These are phyloP conservation scores for Macaria liturata DNA, from an alignment of 2,888 invertebrate species.

Conservation along the genomic window DNA sequence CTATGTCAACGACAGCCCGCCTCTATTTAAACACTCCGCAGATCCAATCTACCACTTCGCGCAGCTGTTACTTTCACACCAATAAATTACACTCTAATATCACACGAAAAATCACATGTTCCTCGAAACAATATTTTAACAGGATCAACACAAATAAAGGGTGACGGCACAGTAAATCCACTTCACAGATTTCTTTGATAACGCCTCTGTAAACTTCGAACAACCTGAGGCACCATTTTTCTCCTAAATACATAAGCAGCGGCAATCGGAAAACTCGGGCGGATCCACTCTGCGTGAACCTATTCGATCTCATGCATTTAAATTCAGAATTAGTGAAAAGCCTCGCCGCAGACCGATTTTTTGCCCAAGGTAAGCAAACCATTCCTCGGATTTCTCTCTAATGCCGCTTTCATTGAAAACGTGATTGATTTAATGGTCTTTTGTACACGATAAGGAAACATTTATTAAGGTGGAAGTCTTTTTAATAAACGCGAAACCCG, in stretches of 20 bases:
- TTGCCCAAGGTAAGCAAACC: conserved; percentile 66
- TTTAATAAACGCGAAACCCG: conserved; percentile 35
- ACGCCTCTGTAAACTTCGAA: conserved; percentile 59
- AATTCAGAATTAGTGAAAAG: conserved; percentile 81
- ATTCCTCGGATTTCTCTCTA: conserved; percentile 57
- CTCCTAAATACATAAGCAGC: conserved; percentile 74
- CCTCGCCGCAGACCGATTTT: conserved; percentile 68
- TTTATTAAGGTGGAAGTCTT: conserved; percentile 36
- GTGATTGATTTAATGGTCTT: conserved; percentile 72
- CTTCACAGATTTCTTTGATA: conserved; percentile 59
- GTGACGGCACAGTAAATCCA: conserved; percentile 48
- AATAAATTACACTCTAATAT: conserved; percentile 55
- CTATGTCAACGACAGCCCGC: conserved; percentile 66
- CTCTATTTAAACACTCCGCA: conserved; percentile 60
- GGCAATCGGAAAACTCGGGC: conserved; percentile 68
- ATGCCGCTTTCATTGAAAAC: conserved; percentile 69
- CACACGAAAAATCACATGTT: conserved; percentile 38
- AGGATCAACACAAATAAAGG: conserved; percentile 43
- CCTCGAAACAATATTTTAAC: conserved; percentile 41
- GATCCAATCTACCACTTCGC: conserved; percentile 57
- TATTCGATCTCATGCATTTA: conserved; percentile 83
- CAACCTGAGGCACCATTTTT: conserved; percentile 62
- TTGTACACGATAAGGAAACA: conserved; percentile 48
- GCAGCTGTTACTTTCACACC: conserved; percentile 73
- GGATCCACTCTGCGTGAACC: conserved; percentile 71